Base-by-base conservation (phyloP, 2,797 vertebrate species). In the Merluccius polli region DNA sequence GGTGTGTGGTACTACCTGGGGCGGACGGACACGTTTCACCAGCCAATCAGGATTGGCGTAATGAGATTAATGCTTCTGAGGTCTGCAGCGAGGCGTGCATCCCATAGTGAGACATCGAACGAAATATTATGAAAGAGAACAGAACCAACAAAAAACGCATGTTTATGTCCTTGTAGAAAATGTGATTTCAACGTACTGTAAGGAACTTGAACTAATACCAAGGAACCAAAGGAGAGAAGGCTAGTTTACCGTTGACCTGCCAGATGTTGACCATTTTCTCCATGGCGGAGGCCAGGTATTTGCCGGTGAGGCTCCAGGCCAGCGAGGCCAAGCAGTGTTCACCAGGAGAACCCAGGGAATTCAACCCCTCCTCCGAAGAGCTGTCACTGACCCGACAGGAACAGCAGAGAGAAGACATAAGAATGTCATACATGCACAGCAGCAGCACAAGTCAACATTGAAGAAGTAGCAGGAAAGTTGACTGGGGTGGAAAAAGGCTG, bases 261-360 rank as follows among this genome's bases (percentile, higher is more conserved):
- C 98, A 99, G 82, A 99, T 98, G 93, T 98, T 99, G 82, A 99
- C 95, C 90, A 95, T 92, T 86, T 98, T 99, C 75, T 99, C 98
- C 76, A 96, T 93, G 78, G 97, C 96, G 6, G 96, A 97, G 59
- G 98, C 97, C 85, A 99, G 86, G 79, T 97, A 98, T 78, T 94
- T 97, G 31, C 97, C 98, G 30, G 95, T 98, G 80, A 97, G 87
- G 38, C 97, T 99, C 98, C 98, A 99, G 9, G 95, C 95, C 41
- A 99, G 89, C 52, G 96, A 95, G 69, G 95, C 97, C 76, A 97
- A 86, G 77, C 93, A 93, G 18, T 95, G 94, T 70, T 99, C 98
- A 7, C 95, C 93, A 29, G 97, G 97, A 74, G 97, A 98, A 0
- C 95, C 96, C 70, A 96, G 76, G 80, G 84, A 82, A 0, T 89